These are phyloP conservation scores for Amphipoea oculea DNA, from an alignment of 2,888 invertebrate species.

Conservation along the genomic window DNA sequence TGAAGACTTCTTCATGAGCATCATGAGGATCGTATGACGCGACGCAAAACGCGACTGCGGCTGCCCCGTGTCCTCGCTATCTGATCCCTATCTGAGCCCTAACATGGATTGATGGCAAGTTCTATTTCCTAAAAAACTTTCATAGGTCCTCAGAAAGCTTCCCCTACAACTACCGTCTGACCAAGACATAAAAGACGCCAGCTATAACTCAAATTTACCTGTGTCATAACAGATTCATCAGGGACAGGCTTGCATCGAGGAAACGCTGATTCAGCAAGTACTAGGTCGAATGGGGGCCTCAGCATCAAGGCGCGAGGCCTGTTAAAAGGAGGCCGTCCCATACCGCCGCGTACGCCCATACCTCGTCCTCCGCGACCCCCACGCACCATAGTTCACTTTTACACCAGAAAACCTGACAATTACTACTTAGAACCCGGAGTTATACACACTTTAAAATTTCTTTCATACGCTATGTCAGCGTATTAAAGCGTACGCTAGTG, in stretches of 20 bases:
- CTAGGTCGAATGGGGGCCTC: conserved; percentile 96
- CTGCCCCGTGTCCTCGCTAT: not conserved
- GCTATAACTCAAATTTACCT: conserved; percentile 86
- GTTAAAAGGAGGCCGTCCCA: conserved; percentile 88
- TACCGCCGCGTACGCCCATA: conserved; percentile 91
- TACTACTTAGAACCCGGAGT: not conserved
- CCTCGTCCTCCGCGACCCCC: conserved; percentile 93
- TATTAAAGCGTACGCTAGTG: not conserved
- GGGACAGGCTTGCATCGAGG: conserved; percentile 94
- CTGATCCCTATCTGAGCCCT: not conserved
- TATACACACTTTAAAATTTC: not conserved
- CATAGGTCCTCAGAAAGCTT: not conserved
- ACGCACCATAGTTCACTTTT: conserved; percentile 91
- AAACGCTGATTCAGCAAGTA: conserved; percentile 96
- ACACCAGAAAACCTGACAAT: not conserved
- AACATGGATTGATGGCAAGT: too few relatives aligned
- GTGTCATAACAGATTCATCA: conserved; percentile 96
- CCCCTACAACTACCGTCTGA: not conserved
- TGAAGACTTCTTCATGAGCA: not conserved
- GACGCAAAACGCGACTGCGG: not conserved
- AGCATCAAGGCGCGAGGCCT: conserved; percentile 85
- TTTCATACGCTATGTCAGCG: not conserved
- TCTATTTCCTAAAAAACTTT: not conserved
- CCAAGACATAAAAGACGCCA: not conserved
- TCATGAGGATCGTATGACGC: not conserved